Base-by-base conservation (phyloP, 2,888 invertebrate species). In the Carpatolechia fugitivella region DNA sequence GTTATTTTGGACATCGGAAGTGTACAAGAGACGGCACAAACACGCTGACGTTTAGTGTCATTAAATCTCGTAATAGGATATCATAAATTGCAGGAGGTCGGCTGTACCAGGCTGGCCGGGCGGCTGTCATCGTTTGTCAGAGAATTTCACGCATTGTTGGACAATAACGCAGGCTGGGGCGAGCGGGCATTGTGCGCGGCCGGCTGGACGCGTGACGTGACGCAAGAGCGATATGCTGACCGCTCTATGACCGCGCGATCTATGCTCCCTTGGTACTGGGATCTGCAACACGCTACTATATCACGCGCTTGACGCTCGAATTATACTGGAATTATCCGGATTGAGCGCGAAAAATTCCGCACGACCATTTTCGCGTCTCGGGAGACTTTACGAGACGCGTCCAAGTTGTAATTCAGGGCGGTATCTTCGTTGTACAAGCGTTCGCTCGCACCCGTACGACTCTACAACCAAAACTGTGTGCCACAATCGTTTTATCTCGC, bases 71-170 rank as follows among this genome's bases (percentile, higher is more conserved):
- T 88, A 89, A 87, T 88, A 89, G 89, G 89, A 85, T 85, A 87
- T 85, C 88, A 87, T 90, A 90, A 89, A 90, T 90, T 79, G 88
- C 82, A 74, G 82, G 83, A 85, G 87, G 86, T 82, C 82, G 85
- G 77, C 78, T 75, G 80, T 72, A 74, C 76, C 72, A 75, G 79
- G 78, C 77, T 66, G 78, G 76, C 80, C 77, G 82, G 82, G 80
- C 81, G 81, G 81, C 84, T 89, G 91, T 89, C 91, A 88, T 90
- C 91, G 90, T 91, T 90, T 90, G 90, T 90, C 90, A 90, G 90
- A 79, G 84, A 86, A 84, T 90, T 90, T 90, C 89, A 89, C 89
- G 90, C 90, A 82, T 89, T 87, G 90, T 88, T 86, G 89, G 88
- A 85, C 86, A 85, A 90, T 87, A 88, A 85, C 85, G 89, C 88